Evolutionary conservation across 2,888 invertebrate species (phyloP).

Genomic region (Sisyra terminalis): DNA sequence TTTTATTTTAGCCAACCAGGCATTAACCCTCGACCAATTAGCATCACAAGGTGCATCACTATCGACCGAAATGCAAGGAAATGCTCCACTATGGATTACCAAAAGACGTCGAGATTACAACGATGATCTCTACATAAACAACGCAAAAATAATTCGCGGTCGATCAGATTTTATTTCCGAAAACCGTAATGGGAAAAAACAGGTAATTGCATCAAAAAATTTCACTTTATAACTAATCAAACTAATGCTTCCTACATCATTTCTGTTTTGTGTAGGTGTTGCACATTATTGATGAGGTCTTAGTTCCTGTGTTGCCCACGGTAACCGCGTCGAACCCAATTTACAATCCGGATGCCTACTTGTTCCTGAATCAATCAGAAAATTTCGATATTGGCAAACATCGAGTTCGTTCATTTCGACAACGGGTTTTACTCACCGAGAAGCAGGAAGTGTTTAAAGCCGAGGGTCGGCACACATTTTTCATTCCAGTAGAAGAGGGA

Average conservation of each 20-base stretch:
- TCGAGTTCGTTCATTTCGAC: slow-evolving; percentile 49
- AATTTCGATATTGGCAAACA: slow-evolving; percentile 54
- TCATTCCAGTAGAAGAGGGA: slow-evolving; percentile 80
- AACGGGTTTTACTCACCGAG: slow-evolving; percentile 52
- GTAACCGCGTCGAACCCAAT: slow-evolving; percentile 39
- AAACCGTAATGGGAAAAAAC: slow-evolving; percentile 38
- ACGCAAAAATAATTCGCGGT: slow-evolving; percentile 58
- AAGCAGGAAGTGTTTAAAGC: slow-evolving; percentile 61
- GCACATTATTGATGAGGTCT: slow-evolving; percentile 75
- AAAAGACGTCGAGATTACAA: slow-evolving; percentile 40
- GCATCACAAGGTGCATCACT: slow-evolving; percentile 37
- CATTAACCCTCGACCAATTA: slow-evolving; percentile 49
- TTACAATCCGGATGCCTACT: slow-evolving; percentile 67
- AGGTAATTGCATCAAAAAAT: slow-evolving; percentile 27
- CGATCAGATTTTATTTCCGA: slow-evolving; percentile 47
- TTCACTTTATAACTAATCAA: neutral
- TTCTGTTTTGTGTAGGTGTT: slow-evolving; percentile 42
- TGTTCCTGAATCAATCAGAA: slow-evolving; percentile 64
- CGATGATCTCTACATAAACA: slow-evolving; percentile 71
- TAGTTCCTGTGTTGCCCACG: slow-evolving; percentile 56
- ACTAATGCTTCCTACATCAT: neutral
- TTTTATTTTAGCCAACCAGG: slow-evolving; percentile 51
- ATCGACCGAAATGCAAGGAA: slow-evolving; percentile 65
- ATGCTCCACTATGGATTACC: slow-evolving; percentile 75
- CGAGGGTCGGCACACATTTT: slow-evolving; percentile 72